phyloP scores from a whole-genome alignment of 2,888 invertebrate genomes.

The Cantharis lateralis region DNA sequence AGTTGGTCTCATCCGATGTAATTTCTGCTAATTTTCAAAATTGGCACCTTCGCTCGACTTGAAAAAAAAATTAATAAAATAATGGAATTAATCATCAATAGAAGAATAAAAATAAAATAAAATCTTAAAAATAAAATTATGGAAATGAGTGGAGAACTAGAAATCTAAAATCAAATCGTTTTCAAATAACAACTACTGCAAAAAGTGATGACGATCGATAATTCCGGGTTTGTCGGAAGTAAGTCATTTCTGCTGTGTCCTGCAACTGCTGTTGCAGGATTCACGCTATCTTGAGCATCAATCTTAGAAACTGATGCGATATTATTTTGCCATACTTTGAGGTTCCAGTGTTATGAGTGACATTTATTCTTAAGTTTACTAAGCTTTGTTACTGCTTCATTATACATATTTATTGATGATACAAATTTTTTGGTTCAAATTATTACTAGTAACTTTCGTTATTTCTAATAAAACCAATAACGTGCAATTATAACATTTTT shows the following conservation, averaged over 20 bases:
- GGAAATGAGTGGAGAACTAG: neutral
- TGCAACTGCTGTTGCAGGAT: conserved; percentile 22
- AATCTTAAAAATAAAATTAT: neutral
- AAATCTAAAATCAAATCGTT: neutral
- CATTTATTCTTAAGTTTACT: neutral
- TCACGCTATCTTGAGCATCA: conserved; percentile 16
- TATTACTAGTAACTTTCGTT: neutral
- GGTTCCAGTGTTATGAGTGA: conserved; percentile 16
- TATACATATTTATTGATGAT: neutral
- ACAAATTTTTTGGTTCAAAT: neutral
- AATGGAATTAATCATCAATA: neutral
- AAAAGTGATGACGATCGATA: conserved; percentile 29
- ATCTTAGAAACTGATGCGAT: conserved; percentile 16
- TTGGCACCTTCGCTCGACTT: neutral
- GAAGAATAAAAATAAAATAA: neutral
- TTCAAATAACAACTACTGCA: neutral
- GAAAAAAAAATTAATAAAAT: neutral
- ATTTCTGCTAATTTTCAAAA: conserved; percentile 66
- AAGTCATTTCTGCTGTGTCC: conserved; percentile 24
- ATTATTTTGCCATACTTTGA: conserved; percentile 24
- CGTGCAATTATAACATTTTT: conserved; percentile 3
- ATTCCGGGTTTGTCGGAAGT: conserved; percentile 34
- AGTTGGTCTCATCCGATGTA: conserved; percentile 89
- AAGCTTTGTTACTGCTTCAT: neutral
- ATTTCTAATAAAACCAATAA: neutral